A percentile compares a stretch with the other conserved stretches of the same genome.
Evolutionary conservation across 2,797 vertebrate species (phyloP).

Genomic region (Dicrostonyx torquatus): DNA sequence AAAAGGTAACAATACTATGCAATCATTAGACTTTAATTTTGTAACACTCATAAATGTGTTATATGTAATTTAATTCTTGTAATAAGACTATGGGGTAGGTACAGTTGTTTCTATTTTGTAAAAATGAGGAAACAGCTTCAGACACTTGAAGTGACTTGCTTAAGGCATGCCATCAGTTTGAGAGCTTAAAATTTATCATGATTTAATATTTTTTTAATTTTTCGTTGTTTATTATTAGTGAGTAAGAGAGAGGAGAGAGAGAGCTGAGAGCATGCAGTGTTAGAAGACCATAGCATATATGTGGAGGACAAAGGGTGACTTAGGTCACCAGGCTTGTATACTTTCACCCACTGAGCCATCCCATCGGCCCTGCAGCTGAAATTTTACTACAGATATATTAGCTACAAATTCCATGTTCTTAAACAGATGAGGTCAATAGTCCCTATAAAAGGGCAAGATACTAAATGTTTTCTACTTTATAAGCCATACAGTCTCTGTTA

Average conservation of each 20-base stretch:
- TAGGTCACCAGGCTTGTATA: background rate
- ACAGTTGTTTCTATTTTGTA: constrained; percentile 20
- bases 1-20: background rate
- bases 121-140: constrained; percentile 40
- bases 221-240: background rate
- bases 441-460: constrained; percentile 39
- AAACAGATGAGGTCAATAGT: background rate
- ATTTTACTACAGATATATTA: background rate
- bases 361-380: background rate
- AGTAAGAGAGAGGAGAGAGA: background rate
- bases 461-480: constrained; percentile 51
- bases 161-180: background rate
- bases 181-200: background rate
- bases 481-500: background rate
- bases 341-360: background rate
- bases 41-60: background rate
- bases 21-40: constrained; percentile 47
- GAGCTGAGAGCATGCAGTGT: background rate
- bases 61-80: constrained; percentile 45
- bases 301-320: background rate
- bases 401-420: constrained; percentile 25
- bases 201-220: background rate
- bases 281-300: background rate
- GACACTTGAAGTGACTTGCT: background rate
- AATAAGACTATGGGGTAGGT: constrained; percentile 13